phyloP scores from a whole-genome alignment of 2,888 invertebrate species.

The Campoplex capitator region DNA sequence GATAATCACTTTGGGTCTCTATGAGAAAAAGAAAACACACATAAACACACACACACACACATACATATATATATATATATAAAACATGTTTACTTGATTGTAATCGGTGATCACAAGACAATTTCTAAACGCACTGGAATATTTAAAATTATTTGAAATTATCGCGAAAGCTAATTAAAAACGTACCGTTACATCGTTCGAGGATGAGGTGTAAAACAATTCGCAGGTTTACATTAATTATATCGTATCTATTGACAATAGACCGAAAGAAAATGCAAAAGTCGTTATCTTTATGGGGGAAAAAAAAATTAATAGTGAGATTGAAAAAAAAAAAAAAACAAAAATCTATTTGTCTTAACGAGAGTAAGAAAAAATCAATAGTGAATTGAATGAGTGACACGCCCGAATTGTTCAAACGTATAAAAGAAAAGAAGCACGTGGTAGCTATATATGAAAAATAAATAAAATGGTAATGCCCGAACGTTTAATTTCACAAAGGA shows the following conservation, averaged over 20 bases:
- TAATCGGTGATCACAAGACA: slow-evolving; percentile 49
- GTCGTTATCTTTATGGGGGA: slow-evolving; percentile 37
- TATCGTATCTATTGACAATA: slow-evolving; percentile 81
- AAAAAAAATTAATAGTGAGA: slow-evolving; percentile 10
- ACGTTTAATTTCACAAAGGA: neutral
- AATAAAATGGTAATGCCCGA: slow-evolving; percentile 30
- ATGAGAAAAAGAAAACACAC: slow-evolving; percentile 5
- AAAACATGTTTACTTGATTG: neutral
- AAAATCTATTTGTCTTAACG: neutral
- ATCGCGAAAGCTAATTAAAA: slow-evolving; percentile 28
- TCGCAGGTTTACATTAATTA: slow-evolving; percentile 70
- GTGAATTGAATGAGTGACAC: slow-evolving; percentile 39
- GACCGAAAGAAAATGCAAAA: slow-evolving; percentile 66
- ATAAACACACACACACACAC: neutral
- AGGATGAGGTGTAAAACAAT: slow-evolving; percentile 38
- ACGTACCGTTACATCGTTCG: slow-evolving; percentile 45
- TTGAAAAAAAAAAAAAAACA: neutral
- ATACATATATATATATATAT: slow-evolving; percentile 1
- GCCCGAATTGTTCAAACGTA: slow-evolving; percentile 15
- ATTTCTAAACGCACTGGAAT: slow-evolving; percentile 55
- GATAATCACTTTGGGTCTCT: slow-evolving; percentile 43
- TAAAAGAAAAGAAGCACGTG: slow-evolving; percentile 5
- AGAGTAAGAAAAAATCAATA: slow-evolving; percentile 3
- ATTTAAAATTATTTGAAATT: slow-evolving; percentile 52
- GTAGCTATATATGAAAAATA: neutral